These are phyloP conservation scores for Desmodus rotundus DNA, from an alignment of 2,113 vertebrate genomes.

Conservation along the genomic window DNA sequence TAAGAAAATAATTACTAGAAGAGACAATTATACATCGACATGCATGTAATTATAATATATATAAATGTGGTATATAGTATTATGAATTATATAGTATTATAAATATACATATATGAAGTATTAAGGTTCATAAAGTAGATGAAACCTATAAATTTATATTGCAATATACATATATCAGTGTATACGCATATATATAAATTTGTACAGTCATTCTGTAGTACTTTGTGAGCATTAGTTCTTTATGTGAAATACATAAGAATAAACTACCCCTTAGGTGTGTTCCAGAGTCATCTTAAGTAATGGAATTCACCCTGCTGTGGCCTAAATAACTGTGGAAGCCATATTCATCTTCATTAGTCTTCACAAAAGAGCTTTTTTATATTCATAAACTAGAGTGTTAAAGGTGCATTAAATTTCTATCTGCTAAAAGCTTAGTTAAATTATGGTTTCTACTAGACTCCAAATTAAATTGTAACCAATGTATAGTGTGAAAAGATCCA, in stretches of 20 bases:
- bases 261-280: slow-evolving; percentile 27
- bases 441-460: slow-evolving; percentile 26
- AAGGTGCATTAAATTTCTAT: slow-evolving; percentile 53
- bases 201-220: slow-evolving; percentile 13
- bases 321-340: slow-evolving; percentile 30
- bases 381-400: slow-evolving; percentile 22
- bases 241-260: slow-evolving; percentile 46
- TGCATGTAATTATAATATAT: not conserved
- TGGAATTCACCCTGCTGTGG: not conserved
- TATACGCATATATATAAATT: not conserved
- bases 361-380: slow-evolving; percentile 12
- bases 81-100: not conserved
- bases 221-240: slow-evolving; percentile 41
- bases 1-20: not conserved
- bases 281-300: not conserved
- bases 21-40: not conserved
- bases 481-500: not conserved
- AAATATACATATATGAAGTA: not conserved
- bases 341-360: slow-evolving; percentile 49
- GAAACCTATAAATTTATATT: not conserved
- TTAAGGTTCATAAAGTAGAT: not conserved
- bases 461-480: slow-evolving; percentile 48
- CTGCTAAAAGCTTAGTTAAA: slow-evolving; percentile 64
- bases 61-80: not conserved
- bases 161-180: not conserved